These are phyloP conservation scores for Lepus oiostolus DNA, from an alignment of 2,797 vertebrate genomes.

Conservation along the genomic window DNA sequence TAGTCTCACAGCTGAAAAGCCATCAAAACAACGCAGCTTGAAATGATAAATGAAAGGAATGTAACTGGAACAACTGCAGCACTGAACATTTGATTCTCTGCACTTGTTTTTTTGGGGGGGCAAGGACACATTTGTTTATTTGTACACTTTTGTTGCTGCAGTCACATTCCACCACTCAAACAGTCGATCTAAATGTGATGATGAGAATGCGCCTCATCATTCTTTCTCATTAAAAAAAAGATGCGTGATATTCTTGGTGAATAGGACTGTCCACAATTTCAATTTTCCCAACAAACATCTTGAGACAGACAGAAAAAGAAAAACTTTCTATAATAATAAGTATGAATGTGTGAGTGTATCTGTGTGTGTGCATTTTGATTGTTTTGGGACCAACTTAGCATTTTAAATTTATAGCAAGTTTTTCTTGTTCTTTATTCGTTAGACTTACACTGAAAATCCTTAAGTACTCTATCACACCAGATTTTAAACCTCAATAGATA, in stretches of 20 bases:
- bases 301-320: conserved; percentile 5
- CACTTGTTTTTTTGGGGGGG: conserved; percentile 63
- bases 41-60: conserved; percentile 89
- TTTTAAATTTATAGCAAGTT: not conserved
- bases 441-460: not conserved
- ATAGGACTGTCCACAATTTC: not conserved
- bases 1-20: conserved; percentile 88
- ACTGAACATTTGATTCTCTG: conserved; percentile 80
- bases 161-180: conserved; percentile 62
- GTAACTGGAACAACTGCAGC: conserved; percentile 81
- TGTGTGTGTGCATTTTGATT: not conserved
- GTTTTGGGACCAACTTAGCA: not conserved
- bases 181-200: conserved; percentile 54
- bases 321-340: not conserved
- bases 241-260: conserved; percentile 50
- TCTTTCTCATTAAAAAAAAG: conserved; percentile 61
- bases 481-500: not conserved
- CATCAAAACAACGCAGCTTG: conserved; percentile 90
- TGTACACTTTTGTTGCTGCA: conserved; percentile 69
- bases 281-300: conserved; percentile 50
- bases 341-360: not conserved
- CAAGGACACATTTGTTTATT: conserved; percentile 77
- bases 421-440: not conserved
- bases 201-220: not conserved
- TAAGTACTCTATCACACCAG: not conserved